Evolutionary conservation across 2,113 vertebrate species (phyloP).

Genomic region (Lepidothrix coronata): DNA sequence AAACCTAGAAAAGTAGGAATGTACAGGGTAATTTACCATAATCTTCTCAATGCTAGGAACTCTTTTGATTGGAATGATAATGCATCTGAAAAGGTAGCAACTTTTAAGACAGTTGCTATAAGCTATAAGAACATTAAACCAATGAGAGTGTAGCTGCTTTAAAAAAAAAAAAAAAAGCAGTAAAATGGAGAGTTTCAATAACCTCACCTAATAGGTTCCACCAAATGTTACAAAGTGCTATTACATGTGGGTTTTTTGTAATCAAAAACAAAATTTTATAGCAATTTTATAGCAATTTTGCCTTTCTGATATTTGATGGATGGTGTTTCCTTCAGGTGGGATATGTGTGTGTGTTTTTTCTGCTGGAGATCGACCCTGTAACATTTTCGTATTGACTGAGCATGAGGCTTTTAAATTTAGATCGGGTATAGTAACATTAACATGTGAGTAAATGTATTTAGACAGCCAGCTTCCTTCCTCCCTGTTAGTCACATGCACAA

Average conservation of each 20-base stretch:
- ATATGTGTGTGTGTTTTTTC: not conserved
- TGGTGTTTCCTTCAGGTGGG: not conserved
- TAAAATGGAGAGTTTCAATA: not conserved
- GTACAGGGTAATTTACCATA: conserved; percentile 52
- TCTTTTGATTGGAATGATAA: conserved; percentile 51
- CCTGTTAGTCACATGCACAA: not conserved
- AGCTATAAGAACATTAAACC: not conserved
- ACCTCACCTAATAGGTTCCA: not conserved
- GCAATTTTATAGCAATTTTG: not conserved
- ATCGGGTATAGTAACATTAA: not conserved
- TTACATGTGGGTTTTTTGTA: not conserved
- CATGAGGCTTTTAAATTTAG: not conserved
- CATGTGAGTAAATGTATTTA: not conserved
- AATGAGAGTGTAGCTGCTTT: not conserved
- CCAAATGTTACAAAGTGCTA: not conserved
- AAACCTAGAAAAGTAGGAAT: conserved; percentile 59
- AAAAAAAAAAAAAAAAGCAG: not conserved
- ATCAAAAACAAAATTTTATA: not conserved
- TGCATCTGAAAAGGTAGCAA: conserved; percentile 20
- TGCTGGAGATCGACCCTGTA: not conserved
- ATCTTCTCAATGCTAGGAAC: conserved; percentile 50
- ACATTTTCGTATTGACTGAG: not conserved
- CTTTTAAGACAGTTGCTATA: not conserved
- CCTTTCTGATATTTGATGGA: not conserved
- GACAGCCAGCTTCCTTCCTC: not conserved